Conservation (phyloP, 2,797 vertebrate genomes). For the Sebastes steindachneri region DNA sequence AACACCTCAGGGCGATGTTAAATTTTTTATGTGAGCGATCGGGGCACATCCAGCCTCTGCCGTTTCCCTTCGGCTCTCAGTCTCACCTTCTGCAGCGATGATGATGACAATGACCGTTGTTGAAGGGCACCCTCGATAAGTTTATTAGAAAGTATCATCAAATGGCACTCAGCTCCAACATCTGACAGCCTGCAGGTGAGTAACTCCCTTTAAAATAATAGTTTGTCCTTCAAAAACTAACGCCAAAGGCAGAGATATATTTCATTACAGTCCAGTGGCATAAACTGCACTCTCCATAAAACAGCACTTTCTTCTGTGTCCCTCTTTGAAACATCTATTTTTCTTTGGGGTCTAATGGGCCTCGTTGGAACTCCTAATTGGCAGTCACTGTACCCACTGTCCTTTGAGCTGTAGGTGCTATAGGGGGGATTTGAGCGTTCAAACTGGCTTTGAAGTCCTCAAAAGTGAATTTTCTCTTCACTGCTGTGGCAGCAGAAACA, state of each 20-base stretch:
- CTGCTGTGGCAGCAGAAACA: constrained; percentile 71
- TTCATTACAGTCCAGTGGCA: constrained; percentile 51
- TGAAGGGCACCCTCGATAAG: constrained; percentile 60
- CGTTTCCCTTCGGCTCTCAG: neutral
- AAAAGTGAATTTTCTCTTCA: constrained; percentile 80
- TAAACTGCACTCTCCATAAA: constrained; percentile 73
- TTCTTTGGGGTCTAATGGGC: constrained; percentile 86
- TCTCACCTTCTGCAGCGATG: constrained; percentile 23
- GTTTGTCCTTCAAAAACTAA: constrained; percentile 73
- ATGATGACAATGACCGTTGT: constrained; percentile 34
- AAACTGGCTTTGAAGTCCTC: constrained; percentile 89
- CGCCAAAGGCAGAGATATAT: constrained; percentile 54
- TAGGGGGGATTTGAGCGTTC: constrained; percentile 76
- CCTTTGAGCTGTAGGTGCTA: constrained; percentile 87
- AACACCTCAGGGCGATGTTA: constrained; percentile 49
- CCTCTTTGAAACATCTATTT: constrained; percentile 73
- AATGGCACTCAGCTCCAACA: constrained; percentile 50
- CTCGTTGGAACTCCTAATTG: constrained; percentile 90
- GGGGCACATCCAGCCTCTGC: constrained; percentile 26
- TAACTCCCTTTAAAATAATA: constrained; percentile 64
- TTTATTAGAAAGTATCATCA: constrained; percentile 69
- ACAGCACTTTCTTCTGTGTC: constrained; percentile 65
- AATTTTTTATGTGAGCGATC: constrained; percentile 52
- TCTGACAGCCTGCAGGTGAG: constrained; percentile 63
- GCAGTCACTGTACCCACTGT: constrained; percentile 82